A percentile compares a stretch with the other conserved stretches of the same genome.
Conservation (phyloP, 2,797 vertebrate species). For the Thalassophryne amazonica region DNA sequence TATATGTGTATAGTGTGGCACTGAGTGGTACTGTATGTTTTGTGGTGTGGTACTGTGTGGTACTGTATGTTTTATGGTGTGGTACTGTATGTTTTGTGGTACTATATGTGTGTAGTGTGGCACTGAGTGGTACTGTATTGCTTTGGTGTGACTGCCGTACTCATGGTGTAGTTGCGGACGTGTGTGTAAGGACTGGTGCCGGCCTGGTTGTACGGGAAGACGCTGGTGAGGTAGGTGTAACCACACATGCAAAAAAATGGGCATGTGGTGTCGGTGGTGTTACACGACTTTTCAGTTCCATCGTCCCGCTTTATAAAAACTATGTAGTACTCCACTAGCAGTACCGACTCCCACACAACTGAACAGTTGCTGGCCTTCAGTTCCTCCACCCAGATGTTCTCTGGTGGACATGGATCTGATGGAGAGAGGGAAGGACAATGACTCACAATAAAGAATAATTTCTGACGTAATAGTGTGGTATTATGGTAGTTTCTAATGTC, state of each 20-base stretch:
- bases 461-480: background rate
- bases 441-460: background rate
- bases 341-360: constrained; percentile 79
- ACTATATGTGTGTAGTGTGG: too few relatives aligned
- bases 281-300: constrained; percentile 84
- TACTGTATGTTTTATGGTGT: too few relatives aligned
- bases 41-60: too few relatives aligned
- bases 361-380: constrained; percentile 75
- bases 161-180: constrained; percentile 87
- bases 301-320: constrained; percentile 90
- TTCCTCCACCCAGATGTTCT: constrained; percentile 78
- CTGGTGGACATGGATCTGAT: constrained; percentile 87
- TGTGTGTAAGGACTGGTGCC: constrained; percentile 83
- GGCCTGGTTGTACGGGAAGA: constrained; percentile 87
- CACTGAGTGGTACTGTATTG: too few relatives aligned
- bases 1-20: too few relatives aligned
- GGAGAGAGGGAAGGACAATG: background rate
- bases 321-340: constrained; percentile 82
- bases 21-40: too few relatives aligned
- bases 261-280: constrained; percentile 83
- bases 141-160: constrained; percentile 66
- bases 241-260: constrained; percentile 84
- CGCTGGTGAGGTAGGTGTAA: constrained; percentile 87
- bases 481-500: background rate
- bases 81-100: too few relatives aligned